Evolutionary conservation across 1,140 invertebrate genomes (phyloP), one percentile per base, ranked within the genome.

Genomic region (Parasteatoda tepidariorum): DNA sequence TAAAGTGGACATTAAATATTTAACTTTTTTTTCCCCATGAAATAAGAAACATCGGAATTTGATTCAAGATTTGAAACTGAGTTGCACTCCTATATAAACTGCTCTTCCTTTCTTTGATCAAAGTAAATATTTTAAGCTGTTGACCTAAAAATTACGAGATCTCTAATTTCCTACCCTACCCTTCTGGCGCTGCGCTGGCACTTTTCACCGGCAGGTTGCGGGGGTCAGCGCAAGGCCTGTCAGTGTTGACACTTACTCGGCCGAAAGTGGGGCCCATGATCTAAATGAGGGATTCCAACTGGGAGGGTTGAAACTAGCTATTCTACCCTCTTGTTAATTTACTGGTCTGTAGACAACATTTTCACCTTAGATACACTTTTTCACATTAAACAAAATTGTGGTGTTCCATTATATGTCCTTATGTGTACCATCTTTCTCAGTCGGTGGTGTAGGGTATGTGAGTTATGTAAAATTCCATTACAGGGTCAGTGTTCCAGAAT

Each of bases 161-260:
- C 30, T 30, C 30, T n/a, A n/a, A 64, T 66, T 78, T 76, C 31
- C 61, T 38, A 31, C 22, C 61, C 61, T 22, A 13, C 74, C 61
- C 61, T 55, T 41, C 54, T 64, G 31, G n/a, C 5, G 26, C 15
- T 57, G 34, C 74, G 38, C 24, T 26, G 55, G 30, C 55, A 33
- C 59, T 31, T 76, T 64, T 33, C 59, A 26, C 54, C 54, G 13
- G n/a, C 48, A 79, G 64, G 76, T 79, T 67, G 34, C 54, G 64
- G 76, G 59, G 76, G 76, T 79, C 76, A 76, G 55, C n/a, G 31
- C 2, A 26, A 79, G 67, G 64, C 30, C 64, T 79, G 75, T 79
- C 64, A 79, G 64, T 79, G 64, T 68, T 79, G 62, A 79, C 75
- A 79, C 75, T 79, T 67, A 79, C 75, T 68, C 59, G 76, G 59